Conservation (phyloP, 1,140 invertebrate species). For the Ooceraea biroi region DNA sequence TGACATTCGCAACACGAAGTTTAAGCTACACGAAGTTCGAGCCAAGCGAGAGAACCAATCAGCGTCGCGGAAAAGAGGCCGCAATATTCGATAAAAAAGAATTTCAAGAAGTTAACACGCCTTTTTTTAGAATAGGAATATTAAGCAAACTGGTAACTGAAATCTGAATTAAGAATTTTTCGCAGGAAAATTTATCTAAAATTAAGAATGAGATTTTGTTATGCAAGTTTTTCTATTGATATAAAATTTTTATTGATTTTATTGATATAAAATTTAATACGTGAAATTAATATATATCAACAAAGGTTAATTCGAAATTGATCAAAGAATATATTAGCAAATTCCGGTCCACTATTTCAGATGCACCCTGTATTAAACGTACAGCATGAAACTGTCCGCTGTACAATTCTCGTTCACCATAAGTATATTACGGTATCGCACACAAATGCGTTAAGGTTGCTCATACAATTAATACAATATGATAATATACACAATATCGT, state of each 20-base stretch:
- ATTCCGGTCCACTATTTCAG: slow-evolving; percentile 42
- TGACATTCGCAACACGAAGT: no score
- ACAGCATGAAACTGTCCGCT: slow-evolving; percentile 20
- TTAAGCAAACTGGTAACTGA: no score
- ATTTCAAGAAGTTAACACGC: no score
- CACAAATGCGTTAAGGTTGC: slow-evolving; percentile 59
- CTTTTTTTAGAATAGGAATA: no score
- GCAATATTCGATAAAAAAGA: no score
- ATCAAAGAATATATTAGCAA: slow-evolving; percentile 5
- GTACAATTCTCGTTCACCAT: slow-evolving; percentile 50
- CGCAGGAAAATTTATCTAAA: neutral
- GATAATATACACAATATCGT: slow-evolving; percentile 62
- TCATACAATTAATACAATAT: slow-evolving; percentile 66
- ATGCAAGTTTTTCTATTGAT: neutral
- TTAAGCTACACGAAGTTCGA: no score
- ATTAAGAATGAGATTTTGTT: neutral
- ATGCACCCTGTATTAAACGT: slow-evolving; percentile 62
- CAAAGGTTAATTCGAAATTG: neutral
- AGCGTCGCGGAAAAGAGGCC: no score
- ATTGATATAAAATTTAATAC: neutral
- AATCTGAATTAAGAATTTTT: neutral
- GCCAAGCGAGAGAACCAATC: no score
- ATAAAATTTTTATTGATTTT: neutral
- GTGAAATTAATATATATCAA: neutral
- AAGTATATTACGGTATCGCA: slow-evolving; percentile 54